Conservation (phyloP, 2,797 vertebrate species). For the Clangula hyemalis region DNA sequence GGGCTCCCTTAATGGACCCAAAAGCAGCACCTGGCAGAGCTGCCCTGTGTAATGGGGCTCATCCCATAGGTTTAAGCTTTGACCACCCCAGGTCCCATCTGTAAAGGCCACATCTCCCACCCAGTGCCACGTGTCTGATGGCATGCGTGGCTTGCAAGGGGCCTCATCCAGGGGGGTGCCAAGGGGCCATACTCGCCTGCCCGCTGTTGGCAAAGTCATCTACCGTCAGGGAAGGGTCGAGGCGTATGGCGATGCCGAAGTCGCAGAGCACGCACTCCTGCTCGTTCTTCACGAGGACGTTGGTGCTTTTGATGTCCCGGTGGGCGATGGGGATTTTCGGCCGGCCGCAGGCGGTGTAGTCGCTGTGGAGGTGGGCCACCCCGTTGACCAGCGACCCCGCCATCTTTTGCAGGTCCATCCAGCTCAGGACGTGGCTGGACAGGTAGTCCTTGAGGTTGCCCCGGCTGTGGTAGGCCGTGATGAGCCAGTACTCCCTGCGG, state of each 20-base stretch:
- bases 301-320: constrained; percentile 90
- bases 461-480: constrained; percentile 85
- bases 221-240: constrained; percentile 85
- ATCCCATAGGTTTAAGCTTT: not conserved
- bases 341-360: constrained; percentile 79
- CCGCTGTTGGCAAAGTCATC: constrained; percentile 92
- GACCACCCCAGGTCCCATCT: not conserved
- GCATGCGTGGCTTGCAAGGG: not conserved
- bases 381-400: constrained; percentile 85
- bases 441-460: constrained; percentile 92
- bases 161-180: no score
- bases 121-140: not conserved
- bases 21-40: not conserved
- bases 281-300: constrained; percentile 85
- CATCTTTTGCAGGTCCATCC: constrained; percentile 86
- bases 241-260: constrained; percentile 86
- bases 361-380: constrained; percentile 89
- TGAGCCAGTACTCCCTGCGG: constrained; percentile 88
- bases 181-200: constrained; percentile 76
- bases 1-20: not conserved
- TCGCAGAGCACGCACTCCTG: constrained; percentile 87
- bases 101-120: not conserved
- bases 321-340: constrained; percentile 87
- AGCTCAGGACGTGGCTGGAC: constrained; percentile 81
- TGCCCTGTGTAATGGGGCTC: not conserved